Percentiles rank a stretch among this genome's conserved stretches.
Conservation (phyloP, 2,888 invertebrate species). For the Mesorhabditis belari region DNA sequence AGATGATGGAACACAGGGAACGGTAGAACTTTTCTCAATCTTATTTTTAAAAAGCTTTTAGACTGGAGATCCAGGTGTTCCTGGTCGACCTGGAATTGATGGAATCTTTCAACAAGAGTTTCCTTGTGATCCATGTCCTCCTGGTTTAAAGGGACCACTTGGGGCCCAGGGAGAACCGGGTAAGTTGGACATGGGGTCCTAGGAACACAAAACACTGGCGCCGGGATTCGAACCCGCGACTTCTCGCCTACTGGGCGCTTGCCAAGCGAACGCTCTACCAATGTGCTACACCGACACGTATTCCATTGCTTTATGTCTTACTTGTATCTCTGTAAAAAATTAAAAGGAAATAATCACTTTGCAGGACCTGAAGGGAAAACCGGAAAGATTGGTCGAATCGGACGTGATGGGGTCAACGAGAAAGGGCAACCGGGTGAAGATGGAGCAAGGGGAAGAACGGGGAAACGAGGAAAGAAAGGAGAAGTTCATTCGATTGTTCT, state of each 20-base stretch:
- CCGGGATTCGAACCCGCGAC: no score
- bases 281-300: background rate
- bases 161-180: constrained; percentile 19
- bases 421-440: constrained; percentile 18
- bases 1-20: constrained; percentile 19
- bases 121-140: constrained; percentile 27
- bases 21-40: constrained; percentile 1
- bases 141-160: constrained; percentile 23
- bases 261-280: no score
- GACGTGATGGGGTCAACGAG: constrained; percentile 23
- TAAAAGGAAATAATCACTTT: no score
- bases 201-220: no score
- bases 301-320: background rate
- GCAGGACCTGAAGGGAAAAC: constrained; percentile 11
- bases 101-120: constrained; percentile 27
- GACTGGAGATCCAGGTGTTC: constrained; percentile 7
- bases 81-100: constrained; percentile 24
- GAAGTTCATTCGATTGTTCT: background rate
- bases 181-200: constrained; percentile 1
- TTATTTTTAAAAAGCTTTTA: background rate
- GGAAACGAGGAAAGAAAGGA: constrained; percentile 9
- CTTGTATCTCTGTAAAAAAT: no score
- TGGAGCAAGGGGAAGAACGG: constrained; percentile 18
- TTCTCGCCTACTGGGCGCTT: no score
- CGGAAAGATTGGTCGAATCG: constrained; percentile 21